These are phyloP conservation scores for Callyntrura guangdongensis DNA, from an alignment of 2,888 invertebrate species.

Conservation along the genomic window DNA sequence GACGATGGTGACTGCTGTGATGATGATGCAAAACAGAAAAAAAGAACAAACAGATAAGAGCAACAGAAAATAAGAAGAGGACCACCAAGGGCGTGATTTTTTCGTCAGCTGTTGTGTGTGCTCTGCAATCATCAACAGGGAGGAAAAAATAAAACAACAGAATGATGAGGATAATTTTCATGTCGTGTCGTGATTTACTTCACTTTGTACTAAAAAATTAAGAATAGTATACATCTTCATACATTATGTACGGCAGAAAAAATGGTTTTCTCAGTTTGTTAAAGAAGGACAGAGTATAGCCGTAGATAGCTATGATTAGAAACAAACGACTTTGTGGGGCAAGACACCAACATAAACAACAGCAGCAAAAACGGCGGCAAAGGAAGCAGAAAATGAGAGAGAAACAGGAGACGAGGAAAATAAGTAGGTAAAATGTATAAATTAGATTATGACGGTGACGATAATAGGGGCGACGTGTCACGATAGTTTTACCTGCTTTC, in stretches of 20 bases:
- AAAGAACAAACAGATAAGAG: conserved; percentile 1
- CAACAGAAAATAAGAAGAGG: conserved; percentile 29
- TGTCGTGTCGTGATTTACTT: conserved; percentile 64
- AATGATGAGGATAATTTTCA: conserved; percentile 44
- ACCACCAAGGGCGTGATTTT: conserved; percentile 75
- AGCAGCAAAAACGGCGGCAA: neutral
- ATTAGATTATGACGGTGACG: neutral
- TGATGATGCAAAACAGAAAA: conserved; percentile 14
- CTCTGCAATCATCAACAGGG: neutral
- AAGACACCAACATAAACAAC: neutral
- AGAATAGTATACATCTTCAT: neutral
- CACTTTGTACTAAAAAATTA: conserved; percentile 38
- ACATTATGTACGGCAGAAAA: too few relatives aligned
- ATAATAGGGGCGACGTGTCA: neutral
- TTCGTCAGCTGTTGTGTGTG: conserved; percentile 65
- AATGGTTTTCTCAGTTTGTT: too few relatives aligned
- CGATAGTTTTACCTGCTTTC: neutral
- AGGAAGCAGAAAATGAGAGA: neutral
- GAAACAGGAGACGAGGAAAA: neutral
- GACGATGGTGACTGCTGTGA: neutral
- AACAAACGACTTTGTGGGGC: neutral
- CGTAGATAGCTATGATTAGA: neutral
- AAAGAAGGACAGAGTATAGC: neutral
- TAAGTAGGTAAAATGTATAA: neutral
- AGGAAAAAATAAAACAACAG: neutral